Evolutionary conservation across 2,888 invertebrate species (phyloP), one percentile per base, ranked within the genome.

Genomic region (Caenorhabditis parvicauda): DNA sequence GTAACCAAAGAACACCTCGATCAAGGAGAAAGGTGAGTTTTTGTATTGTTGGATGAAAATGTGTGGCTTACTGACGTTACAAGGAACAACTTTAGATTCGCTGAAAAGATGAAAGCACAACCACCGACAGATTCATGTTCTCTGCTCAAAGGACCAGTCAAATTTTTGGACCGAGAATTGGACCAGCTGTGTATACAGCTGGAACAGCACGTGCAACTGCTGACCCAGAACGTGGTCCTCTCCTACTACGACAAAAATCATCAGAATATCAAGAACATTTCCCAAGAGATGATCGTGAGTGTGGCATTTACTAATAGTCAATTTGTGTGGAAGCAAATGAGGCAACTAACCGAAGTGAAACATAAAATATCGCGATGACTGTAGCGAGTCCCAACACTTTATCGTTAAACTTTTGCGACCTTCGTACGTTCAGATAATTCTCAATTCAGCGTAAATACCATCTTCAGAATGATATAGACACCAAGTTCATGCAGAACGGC

Each of bases 151-250:
- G 19, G 17, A 12, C 35, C 21, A 5, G 51, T 51, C 2, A 28
- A 22, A 17, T n/a, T n/a, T n/a, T n/a, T n/a, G n/a, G n/a, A n/a
- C n/a, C n/a, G n/a, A 27, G 62, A 62, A 28, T 5, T 62, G 9
- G 35, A 27, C 1, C 47, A 37, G 39, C 42, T 62, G 0, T 37
- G 37, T 6, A n/a, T 35, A 17, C 62, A 62, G 39, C 14, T 62
- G 19, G 48, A 48, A 19, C 62, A 62, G 25, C 62, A 62, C 43
- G 62, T 62, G 3, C 62, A 62, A 19, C 44, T 62, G 1, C 29
- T 58, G 7, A 62, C 62, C 12, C 60, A 47, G 27, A 50, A 42
- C 32, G 58, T 62, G 5, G 58, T 62, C 12, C 37, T 43, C 4
- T 62, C 58, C 19, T 39, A 54, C 38, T 46, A 53, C 17, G 62